Base-by-base conservation (phyloP, 2,113 vertebrate genomes). In the Alouatta palliata region DNA sequence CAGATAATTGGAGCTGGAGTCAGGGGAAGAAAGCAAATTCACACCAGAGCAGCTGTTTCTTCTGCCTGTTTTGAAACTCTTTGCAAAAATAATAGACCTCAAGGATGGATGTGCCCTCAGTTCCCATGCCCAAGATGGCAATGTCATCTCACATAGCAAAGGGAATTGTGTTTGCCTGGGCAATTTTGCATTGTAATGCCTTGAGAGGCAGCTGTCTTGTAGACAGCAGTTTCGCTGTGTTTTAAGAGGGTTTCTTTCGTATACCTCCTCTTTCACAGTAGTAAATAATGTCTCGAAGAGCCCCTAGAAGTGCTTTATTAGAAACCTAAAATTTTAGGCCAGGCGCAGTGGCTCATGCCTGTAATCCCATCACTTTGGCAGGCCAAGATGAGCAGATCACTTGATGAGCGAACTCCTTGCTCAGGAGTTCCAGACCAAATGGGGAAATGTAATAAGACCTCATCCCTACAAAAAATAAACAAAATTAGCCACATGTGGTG, bases 81-180 rank as follows among this genome's bases (percentile, higher is more conserved):
- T 11, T 21, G 23, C n/a, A 54, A n/a, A 68, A n/a, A 81, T 43
- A 82, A 35, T 6, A 80, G 71, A n/a, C 40, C 35, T 71, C 0
- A 9, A 8, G 8, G 66, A 25, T 47, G 9, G 5, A n/a, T 16
- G 17, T 12, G 17, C 14, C 1, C n/a, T n/a, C 47, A 0, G 30
- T 66, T 47, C 47, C 85, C 6, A 5, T 1, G 61, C 77, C 20
- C 2, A 47, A 20, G 35, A 83, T 32, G 10, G 61, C 37, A 23
- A 17, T 14, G 25, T 17, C 8, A 0, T 37, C 77, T 40, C 19
- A 0, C 8, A 0, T 20, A 2, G 32, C 3, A 35, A 30, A 47
- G 3, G n/a, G 6, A 32, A 54, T 3, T 1, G 35, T 43, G 32
- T 8, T 25, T 47, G 27, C 35, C 14, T 2, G 56, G 47, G 32